phyloP scores from a whole-genome alignment of 2,113 vertebrate genomes.

The Peromyscus polionotus region DNA sequence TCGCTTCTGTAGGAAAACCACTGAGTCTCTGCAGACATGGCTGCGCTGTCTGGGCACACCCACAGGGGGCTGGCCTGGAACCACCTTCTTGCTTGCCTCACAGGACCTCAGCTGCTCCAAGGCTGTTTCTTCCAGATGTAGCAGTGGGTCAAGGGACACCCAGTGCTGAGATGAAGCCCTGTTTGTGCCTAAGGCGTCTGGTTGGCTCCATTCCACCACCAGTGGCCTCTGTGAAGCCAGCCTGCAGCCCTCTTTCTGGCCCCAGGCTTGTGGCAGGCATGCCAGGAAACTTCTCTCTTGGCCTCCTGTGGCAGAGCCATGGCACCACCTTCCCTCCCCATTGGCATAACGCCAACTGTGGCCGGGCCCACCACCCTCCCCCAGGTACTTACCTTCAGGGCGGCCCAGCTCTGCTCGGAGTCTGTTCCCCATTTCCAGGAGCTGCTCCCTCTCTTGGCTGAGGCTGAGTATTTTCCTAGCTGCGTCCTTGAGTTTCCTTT shows the following conservation, averaged over 20 bases:
- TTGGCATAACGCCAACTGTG: neutral
- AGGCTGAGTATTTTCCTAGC: slow-evolving; percentile 87
- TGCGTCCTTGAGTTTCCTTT: slow-evolving; percentile 89
- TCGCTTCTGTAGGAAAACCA: neutral
- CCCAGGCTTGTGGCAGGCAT: neutral
- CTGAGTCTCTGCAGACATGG: fast-evolving
- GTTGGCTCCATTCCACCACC: slow-evolving; percentile 12
- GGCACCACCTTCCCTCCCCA: neutral
- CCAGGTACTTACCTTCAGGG: neutral
- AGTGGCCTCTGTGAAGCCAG: slow-evolving; percentile 19
- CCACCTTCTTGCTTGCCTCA: neutral
- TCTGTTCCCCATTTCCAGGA: slow-evolving; percentile 93
- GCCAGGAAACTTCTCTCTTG: neutral
- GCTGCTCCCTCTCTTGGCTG: slow-evolving; percentile 91
- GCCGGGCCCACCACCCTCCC: neutral
- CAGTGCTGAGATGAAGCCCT: slow-evolving; percentile 7
- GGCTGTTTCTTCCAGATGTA: neutral
- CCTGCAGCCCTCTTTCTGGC: neutral
- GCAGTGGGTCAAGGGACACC: neutral
- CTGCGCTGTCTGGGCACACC: neutral
- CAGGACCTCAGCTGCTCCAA: fast-evolving
- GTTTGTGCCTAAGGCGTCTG: neutral
- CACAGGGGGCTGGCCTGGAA: neutral
- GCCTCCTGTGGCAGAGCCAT: neutral
- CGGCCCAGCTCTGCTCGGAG: slow-evolving; percentile 87